These are phyloP conservation scores for Nibea coibor DNA, from an alignment of 2,113 vertebrate genomes.

Conservation along the genomic window DNA sequence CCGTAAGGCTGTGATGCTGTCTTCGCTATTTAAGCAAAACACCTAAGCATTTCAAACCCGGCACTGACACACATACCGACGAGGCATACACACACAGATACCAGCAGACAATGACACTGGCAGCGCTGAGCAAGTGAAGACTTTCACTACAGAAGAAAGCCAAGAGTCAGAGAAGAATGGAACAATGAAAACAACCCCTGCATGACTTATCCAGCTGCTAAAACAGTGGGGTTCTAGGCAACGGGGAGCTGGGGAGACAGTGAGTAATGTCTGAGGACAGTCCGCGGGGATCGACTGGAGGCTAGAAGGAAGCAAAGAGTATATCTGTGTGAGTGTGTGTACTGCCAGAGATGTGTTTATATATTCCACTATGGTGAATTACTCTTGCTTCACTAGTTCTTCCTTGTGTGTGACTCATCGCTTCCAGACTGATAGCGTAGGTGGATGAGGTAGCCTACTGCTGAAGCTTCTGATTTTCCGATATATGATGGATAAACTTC, in stretches of 20 bases:
- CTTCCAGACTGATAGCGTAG: slow-evolving; percentile 61
- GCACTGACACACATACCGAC: slow-evolving; percentile 16
- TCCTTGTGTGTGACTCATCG: slow-evolving; percentile 64
- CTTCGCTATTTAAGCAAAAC: slow-evolving; percentile 46
- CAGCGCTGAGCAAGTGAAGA: slow-evolving; percentile 17
- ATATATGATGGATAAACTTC: slow-evolving; percentile 18
- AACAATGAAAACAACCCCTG: slow-evolving; percentile 65
- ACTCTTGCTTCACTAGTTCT: slow-evolving; percentile 51
- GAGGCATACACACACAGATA: slow-evolving; percentile 8
- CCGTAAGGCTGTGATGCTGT: slow-evolving; percentile 45
- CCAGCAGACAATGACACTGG: slow-evolving; percentile 41
- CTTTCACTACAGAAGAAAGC: slow-evolving; percentile 41
- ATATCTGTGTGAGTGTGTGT: slow-evolving; percentile 37
- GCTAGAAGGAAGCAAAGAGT: slow-evolving; percentile 38
- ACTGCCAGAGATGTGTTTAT: slow-evolving; percentile 53
- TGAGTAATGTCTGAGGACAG: slow-evolving; percentile 70
- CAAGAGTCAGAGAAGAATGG: slow-evolving; percentile 56
- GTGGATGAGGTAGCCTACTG: slow-evolving; percentile 45
- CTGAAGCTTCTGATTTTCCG: slow-evolving; percentile 33
- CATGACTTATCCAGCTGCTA: slow-evolving; percentile 66
- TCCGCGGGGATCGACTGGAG: slow-evolving; percentile 51
- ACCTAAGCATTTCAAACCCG: slow-evolving; percentile 26
- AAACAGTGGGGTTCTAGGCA: slow-evolving; percentile 49
- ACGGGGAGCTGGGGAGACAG: slow-evolving; percentile 58
- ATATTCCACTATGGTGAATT: slow-evolving; percentile 63